These are phyloP conservation scores for Pseudachorutes palmiensis DNA, from an alignment of 1,140 invertebrate genomes.

Conservation along the genomic window DNA sequence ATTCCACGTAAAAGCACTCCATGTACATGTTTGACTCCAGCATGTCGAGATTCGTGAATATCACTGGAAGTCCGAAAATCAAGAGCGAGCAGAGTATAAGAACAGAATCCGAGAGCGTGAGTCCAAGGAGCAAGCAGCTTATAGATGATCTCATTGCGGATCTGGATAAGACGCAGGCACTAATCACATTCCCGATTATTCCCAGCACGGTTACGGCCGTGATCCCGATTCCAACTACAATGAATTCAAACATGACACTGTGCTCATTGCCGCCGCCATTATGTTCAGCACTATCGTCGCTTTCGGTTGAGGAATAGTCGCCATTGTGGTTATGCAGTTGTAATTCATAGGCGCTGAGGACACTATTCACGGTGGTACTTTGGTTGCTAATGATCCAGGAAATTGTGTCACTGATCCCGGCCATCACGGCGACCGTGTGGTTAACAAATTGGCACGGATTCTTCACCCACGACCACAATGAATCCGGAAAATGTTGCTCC, in stretches of 20 bases:
- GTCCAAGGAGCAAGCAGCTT: conserved; percentile 79
- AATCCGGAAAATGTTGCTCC: too few species aligned
- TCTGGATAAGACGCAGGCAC: conserved; percentile 77
- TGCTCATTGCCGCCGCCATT: conserved; percentile 18
- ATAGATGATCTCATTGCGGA: conserved; percentile 89
- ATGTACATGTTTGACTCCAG: neutral
- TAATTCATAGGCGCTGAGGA: neutral
- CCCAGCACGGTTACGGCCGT: conserved; percentile 72
- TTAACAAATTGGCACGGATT: too few species aligned
- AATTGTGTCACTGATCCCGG: neutral
- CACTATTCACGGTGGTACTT: neutral
- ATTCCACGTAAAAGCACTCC: neutral
- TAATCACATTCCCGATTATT: conserved; percentile 79
- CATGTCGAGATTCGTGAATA: neutral
- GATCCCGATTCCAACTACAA: conserved; percentile 72
- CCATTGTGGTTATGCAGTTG: neutral
- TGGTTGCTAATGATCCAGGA: neutral
- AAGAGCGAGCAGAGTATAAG: neutral
- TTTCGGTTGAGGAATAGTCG: too few species aligned
- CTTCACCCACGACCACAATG: too few species aligned
- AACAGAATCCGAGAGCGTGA: conserved; percentile 69
- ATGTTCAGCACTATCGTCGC: too few species aligned
- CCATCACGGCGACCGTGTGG: too few species aligned
- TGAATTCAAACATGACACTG: conserved; percentile 54
- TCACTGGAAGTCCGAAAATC: neutral